phyloP scores from a whole-genome alignment of 2,797 vertebrate genomes.

The Parotocinclus haroldoi region DNA sequence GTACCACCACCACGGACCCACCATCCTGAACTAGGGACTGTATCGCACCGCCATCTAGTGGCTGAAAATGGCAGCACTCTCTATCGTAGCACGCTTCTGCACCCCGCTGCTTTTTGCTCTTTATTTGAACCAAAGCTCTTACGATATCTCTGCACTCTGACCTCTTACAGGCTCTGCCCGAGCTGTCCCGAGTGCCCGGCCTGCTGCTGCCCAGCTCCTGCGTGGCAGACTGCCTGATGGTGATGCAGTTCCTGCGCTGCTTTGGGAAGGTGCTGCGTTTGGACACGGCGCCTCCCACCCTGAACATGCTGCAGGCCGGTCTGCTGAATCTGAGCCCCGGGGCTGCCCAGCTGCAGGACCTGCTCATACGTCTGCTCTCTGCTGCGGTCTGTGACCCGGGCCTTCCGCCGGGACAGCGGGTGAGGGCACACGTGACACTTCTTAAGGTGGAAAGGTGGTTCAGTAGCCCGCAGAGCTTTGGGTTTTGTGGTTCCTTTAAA shows the following conservation, averaged over 20 bases:
- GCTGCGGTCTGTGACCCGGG: conserved; percentile 89
- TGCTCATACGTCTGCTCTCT: conserved; percentile 86
- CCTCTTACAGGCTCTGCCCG: conserved; percentile 59
- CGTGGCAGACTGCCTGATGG: conserved; percentile 91
- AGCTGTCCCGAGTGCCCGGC: conserved; percentile 82
- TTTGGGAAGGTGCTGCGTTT: conserved; percentile 91
- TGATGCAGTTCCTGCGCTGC: conserved; percentile 89
- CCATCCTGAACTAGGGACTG: neutral
- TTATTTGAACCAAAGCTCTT: neutral
- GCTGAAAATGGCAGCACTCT: conserved; percentile 11
- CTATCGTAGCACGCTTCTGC: neutral
- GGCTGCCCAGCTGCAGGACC: conserved; percentile 82
- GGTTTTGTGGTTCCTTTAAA: too few relatives aligned
- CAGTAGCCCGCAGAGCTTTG: too few relatives aligned
- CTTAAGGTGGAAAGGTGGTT: neutral
- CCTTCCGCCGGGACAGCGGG: conserved; percentile 84
- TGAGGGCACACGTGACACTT: conserved; percentile 52
- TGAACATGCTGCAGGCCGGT: conserved; percentile 85
- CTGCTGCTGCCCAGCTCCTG: conserved; percentile 81
- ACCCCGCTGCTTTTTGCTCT: too few relatives aligned
- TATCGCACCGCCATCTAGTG: conserved; percentile 65
- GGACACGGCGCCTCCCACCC: conserved; percentile 76
- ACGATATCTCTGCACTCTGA: neutral
- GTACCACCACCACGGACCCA: conserved; percentile 54
- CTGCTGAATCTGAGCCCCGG: conserved; percentile 83